Conservation (phyloP, 2,113 vertebrate species). For the Argyrosomus japonicus region DNA sequence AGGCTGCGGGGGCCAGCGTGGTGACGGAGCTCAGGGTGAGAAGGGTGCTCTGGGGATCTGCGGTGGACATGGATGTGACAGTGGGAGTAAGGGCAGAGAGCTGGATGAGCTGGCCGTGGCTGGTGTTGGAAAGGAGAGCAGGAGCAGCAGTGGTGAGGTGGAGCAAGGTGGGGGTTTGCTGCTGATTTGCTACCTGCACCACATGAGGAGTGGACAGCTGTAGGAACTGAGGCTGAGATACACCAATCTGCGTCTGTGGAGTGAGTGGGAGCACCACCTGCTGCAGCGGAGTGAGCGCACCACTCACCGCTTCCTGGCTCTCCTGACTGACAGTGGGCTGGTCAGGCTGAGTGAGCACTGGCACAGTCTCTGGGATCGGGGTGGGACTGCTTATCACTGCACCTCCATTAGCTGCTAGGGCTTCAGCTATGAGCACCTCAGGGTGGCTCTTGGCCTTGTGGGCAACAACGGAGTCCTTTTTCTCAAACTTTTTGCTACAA, state of each 20-base stretch:
- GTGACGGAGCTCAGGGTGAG: conserved; percentile 53
- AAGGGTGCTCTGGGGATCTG: conserved; percentile 18
- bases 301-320: background rate
- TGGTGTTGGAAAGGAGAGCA: conserved; percentile 16
- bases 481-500: conserved; percentile 95
- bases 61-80: background rate
- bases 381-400: conserved; percentile 89
- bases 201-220: conserved; percentile 37
- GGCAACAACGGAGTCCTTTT: conserved; percentile 95
- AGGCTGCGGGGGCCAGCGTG: conserved; percentile 26
- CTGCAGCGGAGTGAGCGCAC: conserved; percentile 40
- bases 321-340: conserved; percentile 9
- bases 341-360: background rate
- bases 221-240: conserved; percentile 42
- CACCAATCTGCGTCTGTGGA: conserved; percentile 28
- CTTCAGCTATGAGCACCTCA: conserved; percentile 93
- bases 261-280: conserved; percentile 47
- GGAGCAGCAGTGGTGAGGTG: conserved; percentile 29
- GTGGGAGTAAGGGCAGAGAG: conserved; percentile 29
- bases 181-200: conserved; percentile 46
- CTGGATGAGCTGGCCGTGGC: conserved; percentile 53
- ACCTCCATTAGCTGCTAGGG: conserved; percentile 90
- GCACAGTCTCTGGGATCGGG: conserved; percentile 85
- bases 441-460: conserved; percentile 96
- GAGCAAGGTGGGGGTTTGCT: conserved; percentile 42